Percentiles rank a stretch among this genome's conserved stretches.
Conservation (phyloP, 2,888 invertebrate genomes). For the Pachymerium ferrugineum region DNA sequence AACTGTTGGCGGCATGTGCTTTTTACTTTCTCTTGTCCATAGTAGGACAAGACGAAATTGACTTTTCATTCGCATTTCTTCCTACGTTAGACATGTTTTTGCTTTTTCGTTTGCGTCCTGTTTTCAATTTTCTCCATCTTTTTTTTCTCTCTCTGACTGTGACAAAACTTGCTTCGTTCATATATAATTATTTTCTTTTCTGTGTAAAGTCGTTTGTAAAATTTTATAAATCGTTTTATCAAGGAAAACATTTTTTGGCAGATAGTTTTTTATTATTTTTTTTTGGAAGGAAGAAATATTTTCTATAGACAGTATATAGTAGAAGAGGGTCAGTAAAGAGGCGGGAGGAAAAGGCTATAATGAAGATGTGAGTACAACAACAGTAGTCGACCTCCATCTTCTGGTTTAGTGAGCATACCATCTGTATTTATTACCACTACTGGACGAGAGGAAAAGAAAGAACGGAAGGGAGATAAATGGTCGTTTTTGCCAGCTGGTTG, state of each 20-base stretch:
- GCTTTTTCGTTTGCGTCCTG: background rate
- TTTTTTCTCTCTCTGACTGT: background rate
- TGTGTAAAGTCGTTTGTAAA: too few relatives aligned
- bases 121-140: background rate
- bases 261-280: background rate
- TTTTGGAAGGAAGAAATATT: background rate
- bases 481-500: constrained; percentile 21
- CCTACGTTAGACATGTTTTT: background rate
- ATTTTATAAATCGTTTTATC: too few relatives aligned
- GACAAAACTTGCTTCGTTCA: too few relatives aligned
- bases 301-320: background rate
- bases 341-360: background rate
- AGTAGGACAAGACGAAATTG: background rate
- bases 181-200: too few relatives aligned
- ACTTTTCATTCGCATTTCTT: background rate
- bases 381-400: constrained; percentile 1
- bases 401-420: constrained; percentile 18
- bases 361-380: constrained; percentile 10
- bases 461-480: background rate
- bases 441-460: background rate
- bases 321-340: background rate
- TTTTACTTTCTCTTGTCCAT: background rate
- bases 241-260: background rate
- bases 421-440: constrained; percentile 21
- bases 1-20: background rate